Conservation (phyloP, 1,140 invertebrate species). For the Zophobas morio region DNA sequence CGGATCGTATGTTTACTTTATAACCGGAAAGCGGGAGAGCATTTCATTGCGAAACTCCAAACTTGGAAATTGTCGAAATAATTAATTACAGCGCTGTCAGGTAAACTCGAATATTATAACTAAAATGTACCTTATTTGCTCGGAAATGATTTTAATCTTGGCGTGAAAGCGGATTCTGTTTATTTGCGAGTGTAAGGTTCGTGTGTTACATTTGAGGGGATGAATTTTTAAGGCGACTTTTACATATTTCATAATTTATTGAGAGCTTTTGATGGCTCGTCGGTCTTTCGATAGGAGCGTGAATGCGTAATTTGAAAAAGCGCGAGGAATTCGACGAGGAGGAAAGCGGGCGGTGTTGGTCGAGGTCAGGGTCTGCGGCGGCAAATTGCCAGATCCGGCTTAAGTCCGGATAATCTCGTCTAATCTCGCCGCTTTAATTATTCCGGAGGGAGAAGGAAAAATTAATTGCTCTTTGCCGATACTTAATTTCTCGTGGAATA, state of each 20-base stretch:
- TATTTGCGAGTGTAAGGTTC: background rate
- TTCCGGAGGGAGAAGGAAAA: background rate
- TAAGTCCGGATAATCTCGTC: slow-evolving; percentile 15
- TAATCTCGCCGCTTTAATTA: slow-evolving; percentile 2
- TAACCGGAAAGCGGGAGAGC: slow-evolving; percentile 14
- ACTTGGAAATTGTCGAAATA: slow-evolving; percentile 34
- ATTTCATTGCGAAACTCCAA: slow-evolving; percentile 16
- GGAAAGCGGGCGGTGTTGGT: background rate
- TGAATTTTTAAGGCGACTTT: slow-evolving; percentile 8
- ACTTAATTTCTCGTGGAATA: too few species aligned
- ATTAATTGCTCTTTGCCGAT: too few species aligned
- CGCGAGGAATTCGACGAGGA: background rate
- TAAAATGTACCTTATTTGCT: background rate
- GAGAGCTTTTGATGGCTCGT: background rate
- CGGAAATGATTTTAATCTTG: background rate
- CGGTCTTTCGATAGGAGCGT: background rate
- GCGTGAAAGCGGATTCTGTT: background rate
- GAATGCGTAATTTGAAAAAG: slow-evolving; percentile 7
- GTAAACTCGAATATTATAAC: background rate
- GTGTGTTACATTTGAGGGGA: background rate
- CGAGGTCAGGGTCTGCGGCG: background rate
- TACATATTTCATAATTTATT: slow-evolving; percentile 9
- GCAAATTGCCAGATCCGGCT: slow-evolving; percentile 14
- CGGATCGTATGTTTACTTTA: background rate
- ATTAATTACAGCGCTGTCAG: slow-evolving; percentile 15